Evolutionary conservation across 2,888 invertebrate genomes (phyloP).

Genomic region (Cosmopolites sordidus): DNA sequence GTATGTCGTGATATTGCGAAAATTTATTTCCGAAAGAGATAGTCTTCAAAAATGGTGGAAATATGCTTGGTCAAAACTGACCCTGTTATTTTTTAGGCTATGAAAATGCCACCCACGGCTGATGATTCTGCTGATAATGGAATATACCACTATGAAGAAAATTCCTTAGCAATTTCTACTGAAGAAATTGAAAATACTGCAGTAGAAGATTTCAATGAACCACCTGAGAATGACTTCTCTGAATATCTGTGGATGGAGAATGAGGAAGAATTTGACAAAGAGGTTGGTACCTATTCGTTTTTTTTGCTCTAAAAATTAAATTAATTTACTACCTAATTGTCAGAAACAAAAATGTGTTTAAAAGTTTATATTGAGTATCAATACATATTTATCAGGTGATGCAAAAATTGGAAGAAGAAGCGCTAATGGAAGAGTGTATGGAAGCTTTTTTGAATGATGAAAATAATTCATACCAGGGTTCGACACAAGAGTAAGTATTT

Average conservation of each 20-base stretch:
- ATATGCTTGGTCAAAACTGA: slow-evolving; percentile 19
- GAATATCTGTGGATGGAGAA: slow-evolving; percentile 96
- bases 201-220: slow-evolving; percentile 47
- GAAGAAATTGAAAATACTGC: slow-evolving; percentile 39
- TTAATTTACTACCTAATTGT: too few relatives aligned
- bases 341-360: too few relatives aligned
- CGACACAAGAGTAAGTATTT: slow-evolving; percentile 27
- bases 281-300: slow-evolving; percentile 52
- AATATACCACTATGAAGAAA: slow-evolving; percentile 41
- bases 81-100: slow-evolving; percentile 33
- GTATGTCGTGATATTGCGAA: slow-evolving; percentile 7
- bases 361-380: too few relatives aligned
- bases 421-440: slow-evolving; percentile 81
- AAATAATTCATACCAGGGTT: slow-evolving; percentile 28
- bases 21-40: neutral
- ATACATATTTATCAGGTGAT: slow-evolving; percentile 63
- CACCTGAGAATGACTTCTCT: slow-evolving; percentile 70
- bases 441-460: slow-evolving; percentile 80
- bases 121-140: slow-evolving; percentile 41
- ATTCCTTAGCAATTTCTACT: slow-evolving; percentile 35
- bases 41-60: slow-evolving; percentile 22
- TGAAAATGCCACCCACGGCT: slow-evolving; percentile 43
- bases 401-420: slow-evolving; percentile 82
- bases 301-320: too few relatives aligned
- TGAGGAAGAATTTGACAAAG: slow-evolving; percentile 87